A percentile compares a stretch with the other conserved stretches of the same genome.
Evolutionary conservation across 2,888 invertebrate genomes (phyloP).

Genomic region (Watsonalla binaria): DNA sequence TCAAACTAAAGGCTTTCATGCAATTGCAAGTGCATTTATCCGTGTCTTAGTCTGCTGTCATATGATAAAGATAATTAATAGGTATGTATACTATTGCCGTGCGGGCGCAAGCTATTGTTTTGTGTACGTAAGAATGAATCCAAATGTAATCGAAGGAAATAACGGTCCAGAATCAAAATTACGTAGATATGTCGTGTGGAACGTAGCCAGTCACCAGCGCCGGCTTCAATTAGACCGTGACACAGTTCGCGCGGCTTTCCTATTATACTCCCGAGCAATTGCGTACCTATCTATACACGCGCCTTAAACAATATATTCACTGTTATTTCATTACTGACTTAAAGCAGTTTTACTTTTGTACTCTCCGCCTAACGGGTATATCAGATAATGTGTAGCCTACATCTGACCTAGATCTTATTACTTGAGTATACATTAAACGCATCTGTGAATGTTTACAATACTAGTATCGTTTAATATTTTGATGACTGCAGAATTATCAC

Average conservation of each 20-base stretch:
- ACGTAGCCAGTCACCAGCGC: conserved; percentile 51
- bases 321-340: conserved; percentile 13
- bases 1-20: too few species aligned
- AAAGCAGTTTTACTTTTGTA: conserved; percentile 7
- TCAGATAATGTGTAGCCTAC: background rate
- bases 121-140: background rate
- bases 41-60: too few species aligned
- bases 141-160: conserved; percentile 17
- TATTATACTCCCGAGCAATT: conserved; percentile 36
- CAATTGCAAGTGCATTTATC: too few species aligned
- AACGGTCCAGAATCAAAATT: conserved; percentile 42
- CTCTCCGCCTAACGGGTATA: conserved; percentile 4
- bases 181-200: conserved; percentile 48
- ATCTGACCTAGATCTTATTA: background rate
- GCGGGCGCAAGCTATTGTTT: background rate
- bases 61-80: too few species aligned
- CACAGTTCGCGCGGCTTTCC: conserved; percentile 63
- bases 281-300: conserved; percentile 19
- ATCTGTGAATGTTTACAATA: too few species aligned
- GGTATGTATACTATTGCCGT: too few species aligned
- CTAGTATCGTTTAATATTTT: too few species aligned
- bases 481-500: background rate
- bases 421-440: background rate
- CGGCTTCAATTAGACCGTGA: conserved; percentile 67
- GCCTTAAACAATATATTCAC: conserved; percentile 11